phyloP scores from a whole-genome alignment of 2,113 vertebrate genomes.

The Neodon shergylaensis region DNA sequence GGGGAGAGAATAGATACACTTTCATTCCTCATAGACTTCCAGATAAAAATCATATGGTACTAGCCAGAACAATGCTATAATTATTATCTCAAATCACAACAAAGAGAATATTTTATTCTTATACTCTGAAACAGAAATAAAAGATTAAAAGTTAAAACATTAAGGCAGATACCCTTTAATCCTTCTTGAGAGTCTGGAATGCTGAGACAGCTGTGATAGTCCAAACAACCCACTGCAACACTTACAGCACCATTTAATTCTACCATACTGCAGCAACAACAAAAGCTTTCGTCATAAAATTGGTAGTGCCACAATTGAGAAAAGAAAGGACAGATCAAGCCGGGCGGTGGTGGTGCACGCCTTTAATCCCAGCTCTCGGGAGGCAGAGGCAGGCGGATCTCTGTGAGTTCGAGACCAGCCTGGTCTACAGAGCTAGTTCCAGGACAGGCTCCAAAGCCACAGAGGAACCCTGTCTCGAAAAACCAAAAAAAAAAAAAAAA shows the following conservation, averaged over 20 bases:
- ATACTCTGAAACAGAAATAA: slow-evolving; percentile 47
- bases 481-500: too few species aligned
- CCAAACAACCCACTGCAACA: slow-evolving; percentile 27
- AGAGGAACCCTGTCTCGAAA: too few species aligned
- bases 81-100: slow-evolving; percentile 56
- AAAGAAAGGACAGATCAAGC: slow-evolving; percentile 3
- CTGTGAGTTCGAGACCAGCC: too few species aligned
- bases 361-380: too few species aligned
- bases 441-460: too few species aligned
- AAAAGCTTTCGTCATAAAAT: slow-evolving; percentile 33
- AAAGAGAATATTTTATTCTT: slow-evolving; percentile 51
- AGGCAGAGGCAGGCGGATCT: too few species aligned
- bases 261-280: slow-evolving; percentile 32
- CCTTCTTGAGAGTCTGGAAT: slow-evolving; percentile 28
- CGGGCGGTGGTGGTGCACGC: too few species aligned
- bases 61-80: slow-evolving; percentile 25
- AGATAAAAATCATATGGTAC: slow-evolving; percentile 42
- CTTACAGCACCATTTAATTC: slow-evolving; percentile 26
- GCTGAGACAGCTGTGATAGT: background rate
- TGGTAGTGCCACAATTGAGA: slow-evolving; percentile 33
- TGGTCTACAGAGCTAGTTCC: too few species aligned
- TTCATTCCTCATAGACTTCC: slow-evolving; percentile 48
- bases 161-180: slow-evolving; percentile 39
- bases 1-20: background rate
- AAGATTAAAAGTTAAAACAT: slow-evolving; percentile 58